Conservation (phyloP, 2,797 vertebrate genomes). For the Gymnothorax javanicus region DNA sequence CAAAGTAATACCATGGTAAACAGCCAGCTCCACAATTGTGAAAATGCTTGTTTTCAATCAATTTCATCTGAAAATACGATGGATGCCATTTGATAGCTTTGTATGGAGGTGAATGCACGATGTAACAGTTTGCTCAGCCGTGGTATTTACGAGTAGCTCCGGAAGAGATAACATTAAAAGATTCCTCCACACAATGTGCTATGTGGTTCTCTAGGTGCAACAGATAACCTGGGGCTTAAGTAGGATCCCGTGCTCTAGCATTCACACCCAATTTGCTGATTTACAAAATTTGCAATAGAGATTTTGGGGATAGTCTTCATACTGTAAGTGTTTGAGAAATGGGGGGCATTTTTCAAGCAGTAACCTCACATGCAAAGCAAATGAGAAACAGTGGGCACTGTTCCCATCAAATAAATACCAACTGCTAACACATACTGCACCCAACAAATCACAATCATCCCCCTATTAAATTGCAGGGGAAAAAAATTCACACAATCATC, state of each 20-base stretch:
- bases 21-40: not conserved
- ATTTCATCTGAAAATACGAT: not conserved
- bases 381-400: slow-evolving; percentile 3
- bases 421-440: too few species aligned
- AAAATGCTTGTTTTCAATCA: not conserved
- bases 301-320: not conserved
- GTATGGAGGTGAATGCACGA: not conserved
- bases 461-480: too few species aligned
- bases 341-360: not conserved
- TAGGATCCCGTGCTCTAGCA: not conserved
- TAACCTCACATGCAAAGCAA: not conserved
- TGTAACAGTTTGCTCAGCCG: not conserved
- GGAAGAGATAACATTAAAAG: not conserved
- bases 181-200: not conserved
- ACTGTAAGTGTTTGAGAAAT: not conserved
- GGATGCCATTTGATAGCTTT: not conserved
- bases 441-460: too few species aligned
- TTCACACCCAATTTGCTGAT: not conserved
- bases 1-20: not conserved
- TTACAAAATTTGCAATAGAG: not conserved
- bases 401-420: not conserved
- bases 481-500: too few species aligned
- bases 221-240: not conserved
- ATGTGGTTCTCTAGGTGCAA: not conserved
- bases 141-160: not conserved